Percentiles rank a stretch among this genome's conserved stretches.
Conservation (phyloP, 2,888 invertebrate species). For the Nomada ruficornis region DNA sequence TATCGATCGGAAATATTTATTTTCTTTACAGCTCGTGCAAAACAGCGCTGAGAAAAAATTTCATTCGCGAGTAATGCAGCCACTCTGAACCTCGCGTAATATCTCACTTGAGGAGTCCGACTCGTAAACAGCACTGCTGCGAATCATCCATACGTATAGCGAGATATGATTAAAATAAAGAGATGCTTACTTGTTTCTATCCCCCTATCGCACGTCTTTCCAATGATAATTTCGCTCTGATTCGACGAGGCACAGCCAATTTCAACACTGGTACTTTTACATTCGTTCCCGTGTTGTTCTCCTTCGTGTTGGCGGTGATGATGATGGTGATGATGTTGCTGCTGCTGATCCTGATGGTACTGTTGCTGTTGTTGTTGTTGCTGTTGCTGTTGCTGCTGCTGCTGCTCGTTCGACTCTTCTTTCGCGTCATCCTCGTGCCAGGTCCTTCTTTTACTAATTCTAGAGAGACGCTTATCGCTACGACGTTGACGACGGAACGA, state of each 20-base stretch:
- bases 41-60: no score
- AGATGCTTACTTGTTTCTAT: constrained; percentile 74
- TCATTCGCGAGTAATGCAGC: no score
- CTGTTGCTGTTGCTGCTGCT: constrained; percentile 21
- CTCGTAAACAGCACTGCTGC: no score
- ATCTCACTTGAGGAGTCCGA: no score
- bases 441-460: constrained; percentile 66
- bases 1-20: neutral
- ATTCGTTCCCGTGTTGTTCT: constrained; percentile 72
- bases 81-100: no score
- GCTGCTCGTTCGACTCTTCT: constrained; percentile 21
- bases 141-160: no score
- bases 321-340: constrained; percentile 40
- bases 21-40: neutral
- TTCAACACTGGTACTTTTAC: constrained; percentile 78
- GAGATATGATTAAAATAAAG: no score
- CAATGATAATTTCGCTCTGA: constrained; percentile 81
- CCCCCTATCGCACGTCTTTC: constrained; percentile 77
- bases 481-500: constrained; percentile 73
- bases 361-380: constrained; percentile 23
- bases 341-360: constrained; percentile 26
- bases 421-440: constrained; percentile 63
- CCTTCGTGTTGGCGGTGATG: constrained; percentile 42
- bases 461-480: constrained; percentile 59
- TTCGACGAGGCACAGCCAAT: constrained; percentile 80